Conservation (phyloP, 2,797 vertebrate genomes). For the Eulemur albifrons region DNA sequence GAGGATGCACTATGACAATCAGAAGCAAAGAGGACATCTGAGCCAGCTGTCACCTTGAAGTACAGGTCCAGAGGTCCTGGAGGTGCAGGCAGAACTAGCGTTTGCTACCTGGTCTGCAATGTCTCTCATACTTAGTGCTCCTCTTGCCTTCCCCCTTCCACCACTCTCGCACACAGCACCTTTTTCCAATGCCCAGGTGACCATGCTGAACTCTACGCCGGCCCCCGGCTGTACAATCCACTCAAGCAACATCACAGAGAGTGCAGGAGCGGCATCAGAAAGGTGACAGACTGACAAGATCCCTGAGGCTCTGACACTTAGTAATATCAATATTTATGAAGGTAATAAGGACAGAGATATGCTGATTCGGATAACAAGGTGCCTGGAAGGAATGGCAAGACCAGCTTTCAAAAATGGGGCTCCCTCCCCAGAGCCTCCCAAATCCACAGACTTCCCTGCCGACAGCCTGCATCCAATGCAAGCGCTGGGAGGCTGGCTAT, state of each 20-base stretch:
- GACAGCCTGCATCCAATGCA: neutral
- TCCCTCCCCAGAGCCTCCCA: neutral
- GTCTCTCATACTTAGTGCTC: neutral
- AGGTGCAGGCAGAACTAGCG: neutral
- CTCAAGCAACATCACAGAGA: neutral
- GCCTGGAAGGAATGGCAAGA: neutral
- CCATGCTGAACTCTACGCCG: neutral
- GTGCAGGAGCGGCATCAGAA: neutral
- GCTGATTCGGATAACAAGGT: neutral
- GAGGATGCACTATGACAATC: neutral
- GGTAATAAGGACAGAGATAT: neutral
- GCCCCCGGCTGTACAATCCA: accelerated
- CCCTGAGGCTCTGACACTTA: neutral
- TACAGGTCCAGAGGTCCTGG: neutral
- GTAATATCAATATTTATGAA: neutral
- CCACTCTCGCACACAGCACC: neutral
- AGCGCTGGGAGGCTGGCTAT: neutral
- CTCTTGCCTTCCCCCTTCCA: neutral
- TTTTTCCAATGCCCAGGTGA: neutral
- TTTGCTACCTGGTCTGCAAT: neutral
- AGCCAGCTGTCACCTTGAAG: neutral
- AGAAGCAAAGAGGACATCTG: neutral
- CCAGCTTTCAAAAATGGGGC: neutral
- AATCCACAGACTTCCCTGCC: neutral
- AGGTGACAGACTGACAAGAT: neutral